phyloP scores from a whole-genome alignment of 2,797 vertebrate genomes.

The Meriones psammophilus region DNA sequence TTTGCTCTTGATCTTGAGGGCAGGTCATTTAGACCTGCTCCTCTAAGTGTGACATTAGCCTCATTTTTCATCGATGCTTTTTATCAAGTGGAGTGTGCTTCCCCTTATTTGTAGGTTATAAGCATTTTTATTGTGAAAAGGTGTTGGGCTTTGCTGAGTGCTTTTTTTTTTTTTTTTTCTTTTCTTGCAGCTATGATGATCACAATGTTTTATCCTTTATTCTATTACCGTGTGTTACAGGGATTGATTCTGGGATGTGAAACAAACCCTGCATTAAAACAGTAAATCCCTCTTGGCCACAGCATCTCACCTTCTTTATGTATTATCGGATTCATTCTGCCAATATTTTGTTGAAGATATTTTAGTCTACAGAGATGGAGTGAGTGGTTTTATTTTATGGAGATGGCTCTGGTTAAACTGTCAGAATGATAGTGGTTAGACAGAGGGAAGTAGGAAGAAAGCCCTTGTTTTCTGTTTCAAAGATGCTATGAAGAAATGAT shows the following conservation, averaged over 20 bases:
- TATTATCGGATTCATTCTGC: neutral
- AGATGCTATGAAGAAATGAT: neutral
- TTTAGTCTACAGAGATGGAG: neutral
- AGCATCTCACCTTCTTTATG: neutral
- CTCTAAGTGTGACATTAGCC: neutral
- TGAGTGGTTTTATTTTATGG: neutral
- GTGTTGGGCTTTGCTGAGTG: neutral
- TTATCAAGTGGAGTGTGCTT: neutral
- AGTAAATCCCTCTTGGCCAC: neutral
- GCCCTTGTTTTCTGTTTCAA: neutral
- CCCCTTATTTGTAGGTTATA: neutral
- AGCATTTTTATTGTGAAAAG: neutral
- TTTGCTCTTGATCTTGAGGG: neutral
- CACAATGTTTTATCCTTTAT: neutral
- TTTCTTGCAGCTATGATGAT: neutral
- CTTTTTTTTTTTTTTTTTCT: neutral
- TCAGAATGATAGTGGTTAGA: neutral
- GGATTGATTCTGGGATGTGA: neutral
- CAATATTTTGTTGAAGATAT: neutral
- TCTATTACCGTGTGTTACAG: neutral
- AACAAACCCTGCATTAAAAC: neutral
- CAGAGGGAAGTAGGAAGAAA: neutral
- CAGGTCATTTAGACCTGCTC: neutral
- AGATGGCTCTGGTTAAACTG: neutral
- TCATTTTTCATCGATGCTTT: neutral